Conservation (phyloP, 37 sponge, comb jelly and placozoan genomes). For the Corticium candelabrum region DNA sequence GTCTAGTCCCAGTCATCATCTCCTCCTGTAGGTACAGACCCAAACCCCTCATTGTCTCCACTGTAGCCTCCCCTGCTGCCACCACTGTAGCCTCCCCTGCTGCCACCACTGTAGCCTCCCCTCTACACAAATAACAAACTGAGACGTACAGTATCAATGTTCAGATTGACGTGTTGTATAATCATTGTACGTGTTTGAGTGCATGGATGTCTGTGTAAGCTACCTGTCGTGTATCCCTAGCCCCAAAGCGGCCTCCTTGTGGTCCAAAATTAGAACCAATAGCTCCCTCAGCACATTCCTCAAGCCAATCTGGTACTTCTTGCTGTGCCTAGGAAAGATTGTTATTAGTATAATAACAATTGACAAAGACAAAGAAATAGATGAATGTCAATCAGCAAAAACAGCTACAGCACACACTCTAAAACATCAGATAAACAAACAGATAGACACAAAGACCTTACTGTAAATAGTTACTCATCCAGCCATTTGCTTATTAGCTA, state of each 20-base stretch:
- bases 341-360: not conserved
- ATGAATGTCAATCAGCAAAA: not conserved
- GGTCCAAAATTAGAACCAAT: slow-evolving; percentile 71
- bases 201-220: too few species aligned
- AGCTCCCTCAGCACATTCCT: slow-evolving; percentile 60
- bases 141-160: too few species aligned
- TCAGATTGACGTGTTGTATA: too few species aligned
- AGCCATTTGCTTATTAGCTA: not conserved
- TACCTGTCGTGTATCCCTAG: slow-evolving; percentile 55
- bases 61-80: too few species aligned
- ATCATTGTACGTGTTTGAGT: too few species aligned
- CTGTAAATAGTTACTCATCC: not conserved
- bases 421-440: not conserved
- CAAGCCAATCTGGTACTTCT: slow-evolving; percentile 83
- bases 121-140: too few species aligned
- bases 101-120: too few species aligned
- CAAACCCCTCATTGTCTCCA: too few species aligned
- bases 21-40: slow-evolving; percentile 8
- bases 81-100: too few species aligned
- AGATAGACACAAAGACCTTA: not conserved
- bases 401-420: not conserved
- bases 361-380: not conserved
- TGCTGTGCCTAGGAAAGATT: slow-evolving; percentile 49
- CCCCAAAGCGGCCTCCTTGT: slow-evolving; percentile 73
- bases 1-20: slow-evolving; percentile 8